A percentile compares a stretch with the other conserved stretches of the same genome.
phyloP scores from a whole-genome alignment of 2,113 vertebrate species.

The Scortum barcoo region DNA sequence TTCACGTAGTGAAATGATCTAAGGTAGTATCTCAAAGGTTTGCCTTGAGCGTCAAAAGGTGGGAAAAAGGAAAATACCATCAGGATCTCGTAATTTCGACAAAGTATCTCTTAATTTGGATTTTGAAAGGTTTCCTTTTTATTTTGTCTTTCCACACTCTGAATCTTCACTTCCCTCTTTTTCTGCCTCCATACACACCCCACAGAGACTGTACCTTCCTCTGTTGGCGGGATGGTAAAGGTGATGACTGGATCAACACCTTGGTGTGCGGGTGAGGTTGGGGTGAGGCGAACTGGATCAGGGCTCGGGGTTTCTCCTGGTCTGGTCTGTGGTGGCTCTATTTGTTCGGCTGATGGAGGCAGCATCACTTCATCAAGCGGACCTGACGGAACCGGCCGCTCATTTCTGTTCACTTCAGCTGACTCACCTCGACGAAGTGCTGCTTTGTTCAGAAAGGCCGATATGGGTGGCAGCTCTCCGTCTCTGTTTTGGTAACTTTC shows the following conservation, averaged over 20 bases:
- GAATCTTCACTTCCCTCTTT: background rate
- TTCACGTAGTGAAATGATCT: no score
- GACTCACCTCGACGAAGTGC: background rate
- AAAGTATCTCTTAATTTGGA: background rate
- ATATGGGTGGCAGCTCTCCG: background rate
- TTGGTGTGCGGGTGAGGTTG: background rate
- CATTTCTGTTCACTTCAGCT: background rate
- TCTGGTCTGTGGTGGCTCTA: background rate
- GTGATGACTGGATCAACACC: background rate
- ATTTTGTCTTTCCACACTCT: no score
- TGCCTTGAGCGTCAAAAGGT: background rate
- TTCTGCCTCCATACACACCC: background rate
- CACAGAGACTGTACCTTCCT: slow-evolving; percentile 28
- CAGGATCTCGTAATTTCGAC: background rate
- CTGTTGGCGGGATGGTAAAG: slow-evolving; percentile 24
- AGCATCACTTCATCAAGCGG: background rate
- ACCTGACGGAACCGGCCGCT: background rate
- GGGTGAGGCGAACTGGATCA: background rate
- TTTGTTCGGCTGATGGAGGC: background rate
- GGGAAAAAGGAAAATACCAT: no score
- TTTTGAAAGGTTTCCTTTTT: background rate
- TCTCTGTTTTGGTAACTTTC: background rate
- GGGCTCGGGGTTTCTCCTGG: background rate
- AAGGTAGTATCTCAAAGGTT: background rate
- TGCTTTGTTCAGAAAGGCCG: background rate